Percentiles rank a stretch among this genome's conserved stretches.
Evolutionary conservation across 1,140 invertebrate genomes (phyloP).

Genomic region (Platyscapa corneri): DNA sequence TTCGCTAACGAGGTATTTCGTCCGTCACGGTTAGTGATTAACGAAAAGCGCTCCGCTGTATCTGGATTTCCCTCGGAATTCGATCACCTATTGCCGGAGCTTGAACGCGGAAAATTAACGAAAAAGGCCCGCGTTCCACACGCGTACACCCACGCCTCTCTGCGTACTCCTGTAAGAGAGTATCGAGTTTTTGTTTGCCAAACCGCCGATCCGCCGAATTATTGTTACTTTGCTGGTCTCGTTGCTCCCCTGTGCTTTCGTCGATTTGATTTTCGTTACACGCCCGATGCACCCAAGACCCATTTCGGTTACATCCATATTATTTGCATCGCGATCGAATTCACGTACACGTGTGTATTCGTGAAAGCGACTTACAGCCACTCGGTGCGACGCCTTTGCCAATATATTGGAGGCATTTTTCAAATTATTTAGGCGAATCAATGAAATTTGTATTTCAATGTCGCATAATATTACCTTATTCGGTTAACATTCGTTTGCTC

Average conservation of each 20-base stretch:
- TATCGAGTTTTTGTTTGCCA: slow-evolving; percentile 7
- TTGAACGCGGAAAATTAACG: slow-evolving; percentile 41
- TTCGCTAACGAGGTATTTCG: slow-evolving; percentile 62
- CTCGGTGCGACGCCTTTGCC: too few species aligned
- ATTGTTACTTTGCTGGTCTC: slow-evolving; percentile 33
- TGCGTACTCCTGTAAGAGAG: neutral
- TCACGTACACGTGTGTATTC: too few species aligned
- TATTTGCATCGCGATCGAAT: too few species aligned
- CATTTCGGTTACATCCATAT: neutral
- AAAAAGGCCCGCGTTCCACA: slow-evolving; percentile 10
- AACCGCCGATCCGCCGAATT: neutral
- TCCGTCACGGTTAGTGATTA: slow-evolving; percentile 60
- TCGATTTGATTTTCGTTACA: neutral
- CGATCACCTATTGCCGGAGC: slow-evolving; percentile 54
- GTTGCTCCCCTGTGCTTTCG: neutral
- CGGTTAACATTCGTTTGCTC: neutral
- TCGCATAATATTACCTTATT: neutral
- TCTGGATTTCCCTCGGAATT: slow-evolving; percentile 60
- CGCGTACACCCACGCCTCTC: too few species aligned
- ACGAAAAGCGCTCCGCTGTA: slow-evolving; percentile 57
- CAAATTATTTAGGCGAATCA: too few species aligned
- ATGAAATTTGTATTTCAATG: neutral
- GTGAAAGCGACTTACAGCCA: too few species aligned
- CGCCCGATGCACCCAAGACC: neutral
- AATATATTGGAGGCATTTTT: too few species aligned